phyloP scores from a whole-genome alignment of 92 coral and sea anemone genomes.

The Porites divaricata region DNA sequence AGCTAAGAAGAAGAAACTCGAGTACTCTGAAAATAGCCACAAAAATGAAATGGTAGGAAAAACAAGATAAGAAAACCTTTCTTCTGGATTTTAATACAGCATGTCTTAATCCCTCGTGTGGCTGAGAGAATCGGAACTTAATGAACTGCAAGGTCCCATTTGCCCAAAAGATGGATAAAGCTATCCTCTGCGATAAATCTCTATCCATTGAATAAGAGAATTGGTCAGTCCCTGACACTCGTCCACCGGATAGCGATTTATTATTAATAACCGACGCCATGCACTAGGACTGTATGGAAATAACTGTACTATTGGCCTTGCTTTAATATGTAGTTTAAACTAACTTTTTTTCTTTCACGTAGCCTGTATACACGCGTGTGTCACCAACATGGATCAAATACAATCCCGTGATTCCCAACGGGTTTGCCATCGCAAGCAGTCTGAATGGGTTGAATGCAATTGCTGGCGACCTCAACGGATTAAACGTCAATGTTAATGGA shows the following conservation, averaged over 20 bases:
- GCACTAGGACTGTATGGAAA: too few relatives aligned
- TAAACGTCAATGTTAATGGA: constrained; percentile 73
- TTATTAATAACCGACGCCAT: too few relatives aligned
- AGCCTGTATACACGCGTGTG: constrained; percentile 93
- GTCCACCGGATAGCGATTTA: too few relatives aligned
- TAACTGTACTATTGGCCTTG: too few relatives aligned
- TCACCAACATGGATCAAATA: constrained; percentile 99
- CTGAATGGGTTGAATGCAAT: constrained; percentile 88
- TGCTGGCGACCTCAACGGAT: constrained; percentile 84
- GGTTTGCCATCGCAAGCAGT: constrained; percentile 93
- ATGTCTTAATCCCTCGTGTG: not conserved
- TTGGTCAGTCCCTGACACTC: too few relatives aligned
- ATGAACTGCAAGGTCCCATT: too few relatives aligned
- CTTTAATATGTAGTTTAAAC: not conserved
- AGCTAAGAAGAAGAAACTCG: constrained; percentile 78
- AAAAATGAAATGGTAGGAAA: constrained; percentile 61
- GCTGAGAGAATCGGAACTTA: too few relatives aligned
- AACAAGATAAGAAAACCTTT: too few relatives aligned
- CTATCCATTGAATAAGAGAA: too few relatives aligned
- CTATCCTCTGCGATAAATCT: too few relatives aligned
- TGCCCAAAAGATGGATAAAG: too few relatives aligned
- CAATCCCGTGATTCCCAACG: constrained; percentile 92
- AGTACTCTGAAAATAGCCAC: constrained; percentile 68
- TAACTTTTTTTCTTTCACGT: constrained; percentile 6
- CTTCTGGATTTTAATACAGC: not conserved